Base-by-base conservation (phyloP, 2,888 invertebrate species). In the Monopis laevigella region DNA sequence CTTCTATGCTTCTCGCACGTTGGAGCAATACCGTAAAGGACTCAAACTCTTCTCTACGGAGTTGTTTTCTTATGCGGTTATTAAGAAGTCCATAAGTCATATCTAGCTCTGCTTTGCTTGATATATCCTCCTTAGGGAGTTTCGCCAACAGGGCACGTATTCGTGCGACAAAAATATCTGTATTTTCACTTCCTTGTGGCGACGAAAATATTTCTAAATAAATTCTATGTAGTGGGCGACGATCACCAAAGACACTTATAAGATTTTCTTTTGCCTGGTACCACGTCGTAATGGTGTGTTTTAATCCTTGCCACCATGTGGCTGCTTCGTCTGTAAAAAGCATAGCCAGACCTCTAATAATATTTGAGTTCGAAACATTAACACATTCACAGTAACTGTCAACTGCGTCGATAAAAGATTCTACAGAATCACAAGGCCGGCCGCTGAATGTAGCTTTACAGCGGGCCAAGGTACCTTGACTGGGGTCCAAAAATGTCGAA, bases 11-110 rank as follows among this genome's bases (percentile, higher is more conserved):
- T 7, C 43, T 41, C 2, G 43, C 44, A 10, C 39, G 42, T 10
- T 27, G 21, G 2, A 44, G 18, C 7, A 41, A 13, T 4, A 43
- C 42, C 1, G 26, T 34, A 8, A 46, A 42, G 2, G 39, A 32
- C 14, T n/a, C 36, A n/a, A 49, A 19, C n/a, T 53, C 52, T 51
- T 56, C 56, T 39, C 55, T 50, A 36, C 43, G 43, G 35, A 45
- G 44, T 35, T 49, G 43, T 30, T 49, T 41, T 21, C 42, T 44
- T 13, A 46, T 45, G n/a, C 45, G 40, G 11, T 30, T 42, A 27
- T 45, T 32, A 6, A 48, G 40, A 6, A 45, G 45, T n/a, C 45
- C 45, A 19, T 43, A 48, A 4, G 46, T 26, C 45, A 47, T 46
- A 21, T 51, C 51, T 18, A 46, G 13, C 27, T 48, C 42, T 6